Evolutionary conservation across 2,113 vertebrate genomes (phyloP).

Genomic region (Catharus bicknelli): DNA sequence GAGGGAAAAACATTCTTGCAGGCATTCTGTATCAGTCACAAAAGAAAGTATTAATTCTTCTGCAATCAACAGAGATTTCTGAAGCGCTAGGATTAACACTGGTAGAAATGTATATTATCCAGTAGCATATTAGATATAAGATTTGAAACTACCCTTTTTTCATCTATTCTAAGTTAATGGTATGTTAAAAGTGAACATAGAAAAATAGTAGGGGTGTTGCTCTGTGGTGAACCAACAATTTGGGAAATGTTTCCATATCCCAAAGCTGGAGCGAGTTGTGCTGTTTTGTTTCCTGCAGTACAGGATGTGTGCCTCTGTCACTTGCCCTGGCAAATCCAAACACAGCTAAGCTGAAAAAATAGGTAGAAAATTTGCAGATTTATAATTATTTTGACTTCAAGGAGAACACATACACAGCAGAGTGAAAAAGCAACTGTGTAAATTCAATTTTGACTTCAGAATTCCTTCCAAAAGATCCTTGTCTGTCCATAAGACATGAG

Average conservation of each 20-base stretch:
- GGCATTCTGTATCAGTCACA: not conserved
- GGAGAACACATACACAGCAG: not conserved
- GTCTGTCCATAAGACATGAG: not conserved
- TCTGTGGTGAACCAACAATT: not conserved
- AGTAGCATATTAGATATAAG: not conserved
- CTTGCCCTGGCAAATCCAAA: not conserved
- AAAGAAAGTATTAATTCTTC: not conserved
- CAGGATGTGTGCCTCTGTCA: not conserved
- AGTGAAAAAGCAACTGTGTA: not conserved
- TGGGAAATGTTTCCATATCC: not conserved
- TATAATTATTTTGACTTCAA: not conserved
- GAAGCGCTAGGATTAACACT: not conserved
- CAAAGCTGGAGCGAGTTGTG: not conserved
- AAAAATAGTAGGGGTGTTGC: not conserved
- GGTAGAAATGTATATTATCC: not conserved
- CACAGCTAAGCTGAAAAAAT: not conserved
- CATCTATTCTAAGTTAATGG: not conserved
- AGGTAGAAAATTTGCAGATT: not conserved
- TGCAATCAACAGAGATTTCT: not conserved
- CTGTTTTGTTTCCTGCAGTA: not conserved
- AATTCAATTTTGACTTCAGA: not conserved
- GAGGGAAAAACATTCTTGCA: not conserved
- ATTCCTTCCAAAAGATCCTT: not conserved
- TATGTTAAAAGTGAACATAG: not conserved
- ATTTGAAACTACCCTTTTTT: not conserved